These are phyloP conservation scores for Pterois miles DNA, from an alignment of 2,797 vertebrate genomes.

Conservation along the genomic window DNA sequence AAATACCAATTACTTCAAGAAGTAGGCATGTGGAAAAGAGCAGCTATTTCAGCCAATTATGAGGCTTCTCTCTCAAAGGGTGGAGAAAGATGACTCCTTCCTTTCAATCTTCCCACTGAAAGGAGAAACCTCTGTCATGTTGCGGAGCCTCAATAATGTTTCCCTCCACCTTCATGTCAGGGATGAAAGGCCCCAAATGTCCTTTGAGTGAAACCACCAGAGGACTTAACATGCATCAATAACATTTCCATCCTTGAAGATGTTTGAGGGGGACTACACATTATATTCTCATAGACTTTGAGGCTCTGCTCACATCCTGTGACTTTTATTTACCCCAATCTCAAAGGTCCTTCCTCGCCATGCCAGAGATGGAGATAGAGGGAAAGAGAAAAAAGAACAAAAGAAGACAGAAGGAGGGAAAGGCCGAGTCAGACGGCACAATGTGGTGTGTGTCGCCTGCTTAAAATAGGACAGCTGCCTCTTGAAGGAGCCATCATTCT, in stretches of 20 bases:
- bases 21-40: constrained; percentile 61
- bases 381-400: constrained; percentile 37
- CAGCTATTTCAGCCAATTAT: constrained; percentile 75
- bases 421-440: constrained; percentile 38
- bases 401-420: constrained; percentile 38
- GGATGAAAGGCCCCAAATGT: constrained; percentile 79
- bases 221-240: constrained; percentile 81
- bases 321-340: constrained; percentile 59
- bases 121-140: constrained; percentile 73
- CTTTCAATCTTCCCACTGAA: constrained; percentile 72
- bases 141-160: constrained; percentile 74
- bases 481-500: constrained; percentile 75
- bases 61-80: constrained; percentile 63
- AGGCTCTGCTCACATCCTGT: constrained; percentile 49
- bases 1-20: constrained; percentile 78
- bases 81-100: constrained; percentile 54
- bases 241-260: constrained; percentile 79
- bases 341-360: constrained; percentile 48
- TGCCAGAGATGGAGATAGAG: constrained; percentile 49
- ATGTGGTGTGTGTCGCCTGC: constrained; percentile 46
- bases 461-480: constrained; percentile 79
- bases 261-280: constrained; percentile 70
- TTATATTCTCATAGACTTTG: constrained; percentile 70
- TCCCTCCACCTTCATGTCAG: constrained; percentile 81
- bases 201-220: constrained; percentile 78